Conservation (phyloP, 1,140 invertebrate species). For the Zaprionus ghesquierei region DNA sequence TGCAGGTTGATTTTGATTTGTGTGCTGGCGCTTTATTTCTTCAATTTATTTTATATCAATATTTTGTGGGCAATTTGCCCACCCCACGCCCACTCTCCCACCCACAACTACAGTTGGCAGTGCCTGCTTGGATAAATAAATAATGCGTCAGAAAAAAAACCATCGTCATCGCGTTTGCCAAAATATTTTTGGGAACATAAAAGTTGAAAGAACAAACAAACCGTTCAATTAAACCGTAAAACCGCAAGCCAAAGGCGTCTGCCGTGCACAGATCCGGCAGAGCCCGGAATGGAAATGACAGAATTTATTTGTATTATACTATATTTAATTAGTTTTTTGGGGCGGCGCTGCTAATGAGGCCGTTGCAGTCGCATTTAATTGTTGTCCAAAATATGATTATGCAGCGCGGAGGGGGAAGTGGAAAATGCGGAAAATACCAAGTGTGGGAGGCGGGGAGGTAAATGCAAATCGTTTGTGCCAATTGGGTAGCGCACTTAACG, state of each 20-base stretch:
- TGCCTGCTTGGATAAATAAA: constrained; percentile 53
- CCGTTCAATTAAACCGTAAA: constrained; percentile 22
- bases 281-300: not conserved
- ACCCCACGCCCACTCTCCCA: not conserved
- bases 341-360: constrained; percentile 1
- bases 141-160: constrained; percentile 45
- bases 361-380: constrained; percentile 11
- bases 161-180: constrained; percentile 3
- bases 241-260: constrained; percentile 8
- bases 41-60: constrained; percentile 15
- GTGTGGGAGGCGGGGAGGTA: not conserved
- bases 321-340: constrained; percentile 10
- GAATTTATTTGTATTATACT: constrained; percentile 37
- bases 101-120: not conserved
- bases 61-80: constrained; percentile 8
- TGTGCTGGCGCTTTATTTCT: not conserved
- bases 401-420: not conserved
- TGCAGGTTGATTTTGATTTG: not conserved
- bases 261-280: not conserved
- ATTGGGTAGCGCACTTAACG: constrained; percentile 31
- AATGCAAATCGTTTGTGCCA: constrained; percentile 4
- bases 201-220: constrained; percentile 40
- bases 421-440: constrained; percentile 21
- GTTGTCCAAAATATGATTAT: constrained; percentile 13
- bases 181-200: constrained; percentile 32